Conservation (phyloP, 2,797 vertebrate species). For the Pelochelys cantorii region DNA sequence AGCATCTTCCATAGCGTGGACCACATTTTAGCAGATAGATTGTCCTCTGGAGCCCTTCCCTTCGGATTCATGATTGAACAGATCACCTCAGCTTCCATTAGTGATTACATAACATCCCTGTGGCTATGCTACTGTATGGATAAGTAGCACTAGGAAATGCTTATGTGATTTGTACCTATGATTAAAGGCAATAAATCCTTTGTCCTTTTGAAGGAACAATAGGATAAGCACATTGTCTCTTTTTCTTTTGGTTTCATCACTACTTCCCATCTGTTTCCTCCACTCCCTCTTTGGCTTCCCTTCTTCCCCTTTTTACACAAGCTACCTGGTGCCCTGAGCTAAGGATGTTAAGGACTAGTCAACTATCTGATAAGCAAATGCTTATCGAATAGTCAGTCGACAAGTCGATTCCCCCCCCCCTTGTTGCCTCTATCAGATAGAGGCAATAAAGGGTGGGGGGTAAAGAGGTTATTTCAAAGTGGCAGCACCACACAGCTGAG, state of each 20-base stretch:
- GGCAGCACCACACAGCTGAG: too few species aligned
- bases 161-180: background rate
- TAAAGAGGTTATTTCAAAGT: too few species aligned
- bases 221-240: background rate
- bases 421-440: too few species aligned
- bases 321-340: background rate
- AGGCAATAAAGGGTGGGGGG: too few species aligned
- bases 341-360: too few species aligned
- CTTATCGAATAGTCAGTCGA: too few species aligned
- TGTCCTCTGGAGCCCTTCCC: background rate
- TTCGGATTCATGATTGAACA: background rate
- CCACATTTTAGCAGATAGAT: background rate
- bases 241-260: fast-evolving
- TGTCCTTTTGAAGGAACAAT: background rate
- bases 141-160: background rate
- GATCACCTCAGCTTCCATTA: background rate
- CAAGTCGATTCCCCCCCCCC: too few species aligned
- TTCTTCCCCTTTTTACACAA: background rate
- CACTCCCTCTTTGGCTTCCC: background rate
- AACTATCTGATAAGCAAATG: too few species aligned
- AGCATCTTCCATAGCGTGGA: background rate
- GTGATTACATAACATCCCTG: background rate
- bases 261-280: background rate
- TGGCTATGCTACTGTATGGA: background rate
- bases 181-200: background rate